Evolutionary conservation across 1,140 invertebrate species (phyloP).

Genomic region (Popillia japonica): DNA sequence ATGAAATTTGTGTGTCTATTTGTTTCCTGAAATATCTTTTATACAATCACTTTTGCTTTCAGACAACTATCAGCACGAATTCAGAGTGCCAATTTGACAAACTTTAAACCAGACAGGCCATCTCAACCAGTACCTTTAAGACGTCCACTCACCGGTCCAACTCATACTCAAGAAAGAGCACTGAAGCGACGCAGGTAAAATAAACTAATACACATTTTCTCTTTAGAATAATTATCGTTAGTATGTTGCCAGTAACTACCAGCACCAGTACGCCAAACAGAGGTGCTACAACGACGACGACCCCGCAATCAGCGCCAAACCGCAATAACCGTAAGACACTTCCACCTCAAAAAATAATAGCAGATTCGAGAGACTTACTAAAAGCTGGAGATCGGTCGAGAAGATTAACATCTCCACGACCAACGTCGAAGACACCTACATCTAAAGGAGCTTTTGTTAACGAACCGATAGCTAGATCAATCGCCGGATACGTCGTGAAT

Average conservation of each 20-base stretch:
- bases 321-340: conserved; percentile 22
- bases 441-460: conserved; percentile 46
- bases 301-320: conserved; percentile 24
- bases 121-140: conserved; percentile 30
- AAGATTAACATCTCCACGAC: conserved; percentile 37
- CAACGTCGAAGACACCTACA: conserved; percentile 45
- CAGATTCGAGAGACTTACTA: conserved; percentile 19
- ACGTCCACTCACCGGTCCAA: conserved; percentile 35
- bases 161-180: conserved; percentile 37
- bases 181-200: conserved; percentile 48
- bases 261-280: conserved; percentile 41
- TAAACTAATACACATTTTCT: conserved; percentile 5
- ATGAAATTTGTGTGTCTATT: too few species aligned
- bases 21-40: too few species aligned
- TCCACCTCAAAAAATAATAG: conserved; percentile 26
- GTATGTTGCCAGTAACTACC: conserved; percentile 47
- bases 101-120: not conserved
- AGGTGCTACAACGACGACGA: not conserved
- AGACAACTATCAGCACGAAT: conserved; percentile 29
- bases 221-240: conserved; percentile 47
- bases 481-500: conserved; percentile 55
- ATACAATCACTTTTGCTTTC: not conserved
- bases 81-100: conserved; percentile 36
- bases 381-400: conserved; percentile 39
- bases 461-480: conserved; percentile 57